Evolutionary conservation across 1,140 invertebrate species (phyloP).

Genomic region (Pristionchus pacificus): DNA sequence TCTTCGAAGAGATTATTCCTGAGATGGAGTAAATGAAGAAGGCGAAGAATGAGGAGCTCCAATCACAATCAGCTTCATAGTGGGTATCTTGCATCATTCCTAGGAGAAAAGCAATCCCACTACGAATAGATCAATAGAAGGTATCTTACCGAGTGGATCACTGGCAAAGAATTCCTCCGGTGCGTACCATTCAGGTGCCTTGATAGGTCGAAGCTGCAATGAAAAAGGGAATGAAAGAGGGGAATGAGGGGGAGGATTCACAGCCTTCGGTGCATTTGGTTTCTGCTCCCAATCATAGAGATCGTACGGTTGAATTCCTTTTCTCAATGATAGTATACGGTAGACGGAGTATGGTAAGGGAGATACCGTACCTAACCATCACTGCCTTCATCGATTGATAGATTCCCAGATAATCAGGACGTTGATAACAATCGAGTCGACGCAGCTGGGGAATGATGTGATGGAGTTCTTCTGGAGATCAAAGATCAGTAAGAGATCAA

Average conservation of each 20-base stretch:
- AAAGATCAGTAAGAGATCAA: neutral
- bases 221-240: neutral
- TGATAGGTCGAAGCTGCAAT: neutral
- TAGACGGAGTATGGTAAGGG: no score
- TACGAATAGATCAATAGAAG: no score
- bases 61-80: no score
- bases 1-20: no score
- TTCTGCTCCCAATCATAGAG: neutral
- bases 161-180: constrained; percentile 19
- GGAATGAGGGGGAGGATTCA: no score
- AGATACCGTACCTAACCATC: neutral
- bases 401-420: neutral
- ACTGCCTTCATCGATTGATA: neutral
- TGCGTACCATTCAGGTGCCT: neutral
- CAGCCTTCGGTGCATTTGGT: neutral
- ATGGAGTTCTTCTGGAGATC: neutral
- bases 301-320: neutral
- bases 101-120: no score
- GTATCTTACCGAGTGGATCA: no score
- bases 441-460: neutral
- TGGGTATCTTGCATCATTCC: no score
- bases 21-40: no score
- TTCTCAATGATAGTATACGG: neutral
- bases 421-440: neutral
- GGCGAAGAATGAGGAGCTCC: no score